A percentile compares a stretch with the other conserved stretches of the same genome.
Evolutionary conservation across 1,140 invertebrate species (phyloP).

Genomic region (Dreissena rostriformis): DNA sequence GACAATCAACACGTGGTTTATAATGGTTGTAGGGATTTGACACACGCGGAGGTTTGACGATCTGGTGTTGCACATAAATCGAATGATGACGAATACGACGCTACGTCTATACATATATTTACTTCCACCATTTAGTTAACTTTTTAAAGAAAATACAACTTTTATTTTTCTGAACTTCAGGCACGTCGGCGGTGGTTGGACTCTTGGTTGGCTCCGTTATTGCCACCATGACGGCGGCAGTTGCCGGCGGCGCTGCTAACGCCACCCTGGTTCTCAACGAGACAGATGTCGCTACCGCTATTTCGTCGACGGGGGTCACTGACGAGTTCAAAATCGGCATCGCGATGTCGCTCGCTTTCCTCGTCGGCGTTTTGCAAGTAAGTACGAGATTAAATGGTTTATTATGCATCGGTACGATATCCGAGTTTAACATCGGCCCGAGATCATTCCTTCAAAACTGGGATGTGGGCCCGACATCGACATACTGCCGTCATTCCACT

Average conservation of each 20-base stretch:
- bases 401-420: background rate
- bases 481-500: too few species aligned
- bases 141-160: too few species aligned
- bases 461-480: background rate
- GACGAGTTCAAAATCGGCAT: slow-evolving; percentile 66
- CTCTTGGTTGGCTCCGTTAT: slow-evolving; percentile 74
- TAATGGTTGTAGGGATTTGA: too few species aligned
- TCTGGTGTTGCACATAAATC: too few species aligned
- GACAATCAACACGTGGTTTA: too few species aligned
- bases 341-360: slow-evolving; percentile 67
- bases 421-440: background rate
- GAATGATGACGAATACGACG: too few species aligned
- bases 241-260: background rate
- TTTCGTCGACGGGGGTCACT: background rate
- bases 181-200: slow-evolving; percentile 76
- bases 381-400: background rate
- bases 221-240: slow-evolving; percentile 39
- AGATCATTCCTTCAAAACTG: background rate
- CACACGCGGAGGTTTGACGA: too few species aligned
- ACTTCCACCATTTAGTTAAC: too few species aligned
- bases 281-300: background rate
- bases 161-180: slow-evolving; percentile 52
- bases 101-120: too few species aligned
- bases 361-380: slow-evolving; percentile 75
- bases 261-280: background rate